Evolutionary conservation across 1,140 invertebrate genomes (phyloP), one percentile per base, ranked within the genome.

Genomic region (Leptoteleia sp.): DNA sequence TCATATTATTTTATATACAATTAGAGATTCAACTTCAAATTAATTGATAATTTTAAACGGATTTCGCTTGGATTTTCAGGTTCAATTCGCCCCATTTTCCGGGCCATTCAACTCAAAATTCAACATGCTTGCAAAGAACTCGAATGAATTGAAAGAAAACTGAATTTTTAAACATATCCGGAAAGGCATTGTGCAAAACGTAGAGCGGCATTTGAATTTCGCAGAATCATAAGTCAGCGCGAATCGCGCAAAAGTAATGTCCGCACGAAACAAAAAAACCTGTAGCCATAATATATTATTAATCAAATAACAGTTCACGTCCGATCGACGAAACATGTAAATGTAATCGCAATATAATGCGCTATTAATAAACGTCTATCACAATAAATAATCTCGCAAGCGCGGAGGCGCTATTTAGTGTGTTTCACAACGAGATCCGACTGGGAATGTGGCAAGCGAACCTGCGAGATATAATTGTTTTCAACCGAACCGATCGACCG

Each of bases 301-400:
- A 67, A 35, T 54, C 40, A 17, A 15, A 68, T 47, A 55, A 67
- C 57, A 57, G 27, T 48, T 59, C 15, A 25, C 31, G 40, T 40
- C n/a, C 52, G 40, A 37, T 57, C 52, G 50, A 40, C 33, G 13
- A 68, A 48, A 57, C 52, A 68, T 55, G 65, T 40, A 68, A 68
- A 68, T 50, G 33, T 57, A 67, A 54, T 54, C 38, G 48, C 29
- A 50, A 33, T 52, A 70, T 70, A 70, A 70, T 70, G 45, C 45
- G 45, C 54, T 61, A 61, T 71, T 71, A 71, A 71, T 54, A 71
- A 5, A 61, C 55, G 67, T 61, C 54, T 71, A 61, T 43, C 67
- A 61, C 33, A 61, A 52, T 61, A 61, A 52, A 52, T 61, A 71
- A 43, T 54, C 27, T 38, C 6, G 22, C 22, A 25, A 33, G n/a